These are phyloP conservation scores for Sinhomidia bicolor DNA, from an alignment of 2,888 invertebrate genomes.

Conservation along the genomic window DNA sequence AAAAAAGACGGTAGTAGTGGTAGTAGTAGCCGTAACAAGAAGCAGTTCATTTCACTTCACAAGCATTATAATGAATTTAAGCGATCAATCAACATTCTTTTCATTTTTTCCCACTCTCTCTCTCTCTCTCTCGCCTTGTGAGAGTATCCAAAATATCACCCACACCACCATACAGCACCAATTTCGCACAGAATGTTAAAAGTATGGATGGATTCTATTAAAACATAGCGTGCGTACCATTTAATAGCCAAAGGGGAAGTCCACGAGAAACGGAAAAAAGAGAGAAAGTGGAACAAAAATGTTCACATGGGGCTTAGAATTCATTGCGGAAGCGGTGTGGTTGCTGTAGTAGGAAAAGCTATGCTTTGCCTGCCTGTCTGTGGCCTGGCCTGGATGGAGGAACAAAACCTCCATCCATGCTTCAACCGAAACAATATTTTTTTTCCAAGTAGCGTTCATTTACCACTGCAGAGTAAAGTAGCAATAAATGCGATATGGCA, in stretches of 20 bases:
- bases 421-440: slow-evolving; percentile 21
- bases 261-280: slow-evolving; percentile 53
- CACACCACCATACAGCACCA: slow-evolving; percentile 7
- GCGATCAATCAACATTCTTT: slow-evolving; percentile 70
- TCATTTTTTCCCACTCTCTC: slow-evolving; percentile 30
- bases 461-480: slow-evolving; percentile 25
- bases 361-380: slow-evolving; percentile 31
- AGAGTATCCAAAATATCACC: slow-evolving; percentile 42
- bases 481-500: slow-evolving; percentile 19
- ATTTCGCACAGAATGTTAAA: neutral
- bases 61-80: slow-evolving; percentile 65
- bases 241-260: slow-evolving; percentile 57
- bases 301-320: slow-evolving; percentile 69
- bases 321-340: slow-evolving; percentile 65
- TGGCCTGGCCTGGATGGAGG: slow-evolving; percentile 36
- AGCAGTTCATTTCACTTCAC: slow-evolving; percentile 43
- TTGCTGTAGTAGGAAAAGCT: neutral
- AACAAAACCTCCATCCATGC: neutral
- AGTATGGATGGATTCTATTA: slow-evolving; percentile 35
- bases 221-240: slow-evolving; percentile 66
- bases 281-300: slow-evolving; percentile 75
- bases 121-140: neutral
- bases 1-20: neutral
- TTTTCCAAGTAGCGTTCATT: neutral
- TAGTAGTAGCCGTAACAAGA: neutral